Evolutionary conservation across 1,140 invertebrate species (phyloP), one percentile per base, ranked within the genome.

Genomic region (Eurosta solidaginis): DNA sequence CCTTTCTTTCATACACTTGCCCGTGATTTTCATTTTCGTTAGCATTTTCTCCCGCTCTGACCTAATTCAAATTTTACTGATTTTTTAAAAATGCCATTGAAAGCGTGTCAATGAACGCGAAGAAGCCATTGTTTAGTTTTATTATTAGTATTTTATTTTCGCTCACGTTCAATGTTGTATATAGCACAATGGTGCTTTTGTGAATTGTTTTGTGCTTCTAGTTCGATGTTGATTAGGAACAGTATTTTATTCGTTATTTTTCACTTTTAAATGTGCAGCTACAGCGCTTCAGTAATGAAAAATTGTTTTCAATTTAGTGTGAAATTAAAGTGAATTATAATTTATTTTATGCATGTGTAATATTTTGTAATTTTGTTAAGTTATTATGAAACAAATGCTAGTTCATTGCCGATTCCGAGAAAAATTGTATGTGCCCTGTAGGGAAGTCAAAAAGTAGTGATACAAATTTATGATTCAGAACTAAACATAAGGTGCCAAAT

Each of bases 291-390:
- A 17, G 17, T 10, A 68, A 40, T 68, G 59, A n/a, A 36, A 7
- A 68, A 68, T 33, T 27, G 59, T 22, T 68, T 68, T 68, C 59
- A 68, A 68, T 68, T 68, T 68, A 20, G 33, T 68, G 33, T 68
- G 59, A 68, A 68, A 68, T 68, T 68, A 68, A 68, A 68, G n/a
- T n/a, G n/a, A n/a, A n/a, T n/a, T n/a, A n/a, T n/a, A n/a, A n/a
- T n/a, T n/a, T n/a, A n/a, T n/a, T n/a, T n/a, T n/a, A n/a, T n/a
- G n/a, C n/a, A n/a, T n/a, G n/a, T n/a, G n/a, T n/a, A n/a, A n/a
- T n/a, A n/a, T n/a, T n/a, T n/a, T n/a, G n/a, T n/a, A n/a, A n/a
- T n/a, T n/a, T n/a, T n/a, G n/a, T n/a, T n/a, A n/a, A n/a, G n/a
- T n/a, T n/a, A n/a, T n/a, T n/a, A n/a, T n/a, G n/a, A n/a, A n/a